phyloP scores from a whole-genome alignment of 2,113 vertebrate genomes.

The Steatornis caripensis region DNA sequence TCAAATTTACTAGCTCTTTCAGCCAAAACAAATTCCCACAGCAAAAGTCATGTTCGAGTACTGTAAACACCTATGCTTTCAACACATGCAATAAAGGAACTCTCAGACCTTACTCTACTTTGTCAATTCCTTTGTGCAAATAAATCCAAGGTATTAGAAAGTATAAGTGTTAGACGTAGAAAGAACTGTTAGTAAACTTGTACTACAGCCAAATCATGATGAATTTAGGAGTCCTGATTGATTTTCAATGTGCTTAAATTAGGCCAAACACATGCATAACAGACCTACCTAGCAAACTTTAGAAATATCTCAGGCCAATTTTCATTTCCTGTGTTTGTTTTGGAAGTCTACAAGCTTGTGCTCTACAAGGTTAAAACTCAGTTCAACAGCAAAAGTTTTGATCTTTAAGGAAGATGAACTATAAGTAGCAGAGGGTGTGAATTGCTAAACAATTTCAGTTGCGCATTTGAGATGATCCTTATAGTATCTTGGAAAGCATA shows the following conservation, averaged over 20 bases:
- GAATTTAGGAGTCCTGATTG: not conserved
- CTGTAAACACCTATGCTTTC: not conserved
- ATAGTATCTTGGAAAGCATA: not conserved
- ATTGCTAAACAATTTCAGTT: not conserved
- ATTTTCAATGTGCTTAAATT: not conserved
- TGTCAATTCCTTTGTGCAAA: not conserved
- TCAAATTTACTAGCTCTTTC: not conserved
- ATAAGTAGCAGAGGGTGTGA: not conserved
- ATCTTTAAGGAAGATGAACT: not conserved
- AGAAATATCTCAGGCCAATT: not conserved
- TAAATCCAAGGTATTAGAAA: not conserved
- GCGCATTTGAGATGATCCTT: not conserved
- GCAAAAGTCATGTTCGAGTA: not conserved
- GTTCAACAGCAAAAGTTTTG: not conserved
- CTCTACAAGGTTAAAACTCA: not conserved
- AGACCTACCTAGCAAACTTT: not conserved
- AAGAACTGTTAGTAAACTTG: not conserved
- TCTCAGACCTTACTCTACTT: not conserved
- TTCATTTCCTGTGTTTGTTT: accelerated
- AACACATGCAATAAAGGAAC: not conserved
- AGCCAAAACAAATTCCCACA: not conserved
- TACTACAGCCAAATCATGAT: not conserved
- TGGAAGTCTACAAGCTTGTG: not conserved
- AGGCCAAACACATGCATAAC: not conserved
- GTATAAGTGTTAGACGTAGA: not conserved